phyloP scores from a whole-genome alignment of 2,888 invertebrate species.

The Pollenia labialis region DNA sequence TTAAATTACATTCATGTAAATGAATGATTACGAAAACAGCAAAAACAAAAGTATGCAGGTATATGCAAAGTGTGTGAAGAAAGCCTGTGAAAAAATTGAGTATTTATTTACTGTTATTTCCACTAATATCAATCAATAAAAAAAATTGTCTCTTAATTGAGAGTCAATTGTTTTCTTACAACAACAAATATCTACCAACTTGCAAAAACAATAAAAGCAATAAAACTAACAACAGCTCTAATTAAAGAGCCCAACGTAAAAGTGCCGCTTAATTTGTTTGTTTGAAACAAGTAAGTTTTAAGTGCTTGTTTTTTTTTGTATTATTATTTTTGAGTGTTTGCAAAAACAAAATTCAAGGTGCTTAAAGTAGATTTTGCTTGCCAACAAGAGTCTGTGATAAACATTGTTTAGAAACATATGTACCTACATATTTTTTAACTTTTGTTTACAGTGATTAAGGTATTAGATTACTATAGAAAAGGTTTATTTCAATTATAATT shows the following conservation, averaged over 20 bases:
- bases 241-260: conserved; percentile 8
- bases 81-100: neutral
- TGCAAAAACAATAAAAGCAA: conserved; percentile 18
- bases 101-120: conserved; percentile 43
- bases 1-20: conserved; percentile 26
- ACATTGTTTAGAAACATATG: conserved; percentile 39
- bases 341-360: conserved; percentile 5
- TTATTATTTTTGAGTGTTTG: neutral
- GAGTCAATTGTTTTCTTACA: conserved; percentile 30
- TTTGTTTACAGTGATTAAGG: neutral
- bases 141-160: conserved; percentile 27
- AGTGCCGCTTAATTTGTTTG: conserved; percentile 9
- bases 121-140: conserved; percentile 46
- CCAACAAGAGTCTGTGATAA: neutral
- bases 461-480: too few species aligned
- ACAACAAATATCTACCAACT: neutral
- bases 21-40: conserved; percentile 6
- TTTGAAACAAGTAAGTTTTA: conserved; percentile 16
- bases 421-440: neutral
- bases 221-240: conserved; percentile 9
- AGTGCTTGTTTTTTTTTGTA: neutral
- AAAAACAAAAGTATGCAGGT: neutral
- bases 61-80: neutral
- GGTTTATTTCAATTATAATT: too few species aligned
- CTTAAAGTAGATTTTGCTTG: neutral